phyloP scores from a whole-genome alignment of 2,113 vertebrate species.

The Zootoca vivipara region DNA sequence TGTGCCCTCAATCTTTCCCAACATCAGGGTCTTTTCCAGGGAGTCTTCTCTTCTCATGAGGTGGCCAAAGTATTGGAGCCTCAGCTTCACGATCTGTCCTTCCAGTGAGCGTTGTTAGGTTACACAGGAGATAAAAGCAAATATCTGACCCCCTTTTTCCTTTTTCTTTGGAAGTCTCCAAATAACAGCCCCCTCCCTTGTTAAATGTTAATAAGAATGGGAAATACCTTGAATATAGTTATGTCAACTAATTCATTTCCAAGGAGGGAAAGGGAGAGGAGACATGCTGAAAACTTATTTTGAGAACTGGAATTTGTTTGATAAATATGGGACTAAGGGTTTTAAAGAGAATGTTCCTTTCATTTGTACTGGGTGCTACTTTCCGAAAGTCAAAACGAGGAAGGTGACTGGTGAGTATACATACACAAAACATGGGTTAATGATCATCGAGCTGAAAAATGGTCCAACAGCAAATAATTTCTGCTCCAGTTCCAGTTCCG shows the following conservation, averaged over 20 bases:
- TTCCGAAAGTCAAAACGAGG: not conserved
- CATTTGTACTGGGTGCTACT: not conserved
- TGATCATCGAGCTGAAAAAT: not conserved
- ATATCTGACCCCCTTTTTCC: not conserved
- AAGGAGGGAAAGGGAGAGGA: not conserved
- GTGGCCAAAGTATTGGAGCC: no score
- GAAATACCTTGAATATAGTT: not conserved
- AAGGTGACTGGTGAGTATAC: not conserved
- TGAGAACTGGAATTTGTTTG: not conserved
- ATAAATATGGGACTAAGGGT: not conserved
- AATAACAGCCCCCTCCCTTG: not conserved
- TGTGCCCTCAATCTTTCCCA: no score
- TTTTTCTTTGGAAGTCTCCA: not conserved
- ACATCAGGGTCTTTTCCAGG: no score
- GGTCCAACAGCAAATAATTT: not conserved
- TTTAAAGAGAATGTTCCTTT: not conserved
- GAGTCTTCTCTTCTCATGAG: no score
- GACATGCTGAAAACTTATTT: not conserved
- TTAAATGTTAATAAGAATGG: not conserved
- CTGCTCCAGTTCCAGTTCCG: not conserved
- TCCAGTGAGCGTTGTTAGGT: no score
- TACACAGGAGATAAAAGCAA: not conserved
- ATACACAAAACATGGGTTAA: conserved; percentile 31
- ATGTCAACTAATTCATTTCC: not conserved
- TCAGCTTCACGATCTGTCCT: no score